phyloP scores from a whole-genome alignment of 2,113 vertebrate species.

The Spheniscus mendiculus region DNA sequence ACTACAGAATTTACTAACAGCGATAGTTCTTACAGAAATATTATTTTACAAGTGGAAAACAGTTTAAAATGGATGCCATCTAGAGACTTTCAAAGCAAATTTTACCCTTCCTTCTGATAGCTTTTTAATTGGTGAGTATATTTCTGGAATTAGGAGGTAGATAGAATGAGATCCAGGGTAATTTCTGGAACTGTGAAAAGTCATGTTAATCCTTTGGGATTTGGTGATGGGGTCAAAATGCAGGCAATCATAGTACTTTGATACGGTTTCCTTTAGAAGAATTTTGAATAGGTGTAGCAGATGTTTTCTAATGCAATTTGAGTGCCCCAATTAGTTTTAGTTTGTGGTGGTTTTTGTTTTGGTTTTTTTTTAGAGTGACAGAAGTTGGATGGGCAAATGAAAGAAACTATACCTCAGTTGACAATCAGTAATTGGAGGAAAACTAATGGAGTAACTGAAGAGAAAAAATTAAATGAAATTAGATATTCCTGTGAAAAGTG shows the following conservation, averaged over 20 bases:
- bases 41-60: background rate
- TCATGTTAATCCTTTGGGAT: background rate
- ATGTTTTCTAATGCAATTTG: constrained; percentile 6
- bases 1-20: background rate
- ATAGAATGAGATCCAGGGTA: background rate
- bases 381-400: background rate
- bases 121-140: background rate
- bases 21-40: background rate
- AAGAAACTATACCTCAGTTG: constrained; percentile 53
- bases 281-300: background rate
- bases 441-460: constrained; percentile 54
- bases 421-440: constrained; percentile 61
- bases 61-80: background rate
- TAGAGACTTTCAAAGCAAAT: background rate
- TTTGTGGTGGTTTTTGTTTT: background rate
- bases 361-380: background rate
- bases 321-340: background rate
- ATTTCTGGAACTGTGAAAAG: background rate
- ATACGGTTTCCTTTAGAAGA: background rate
- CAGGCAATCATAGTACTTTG: background rate
- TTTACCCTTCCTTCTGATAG: background rate
- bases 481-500: constrained; percentile 77
- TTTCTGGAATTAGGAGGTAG: background rate
- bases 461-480: constrained; percentile 73
- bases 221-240: background rate